These are phyloP conservation scores for Machaerirhynchus nigripectus DNA, from an alignment of 2,113 vertebrate species.

Conservation along the genomic window DNA sequence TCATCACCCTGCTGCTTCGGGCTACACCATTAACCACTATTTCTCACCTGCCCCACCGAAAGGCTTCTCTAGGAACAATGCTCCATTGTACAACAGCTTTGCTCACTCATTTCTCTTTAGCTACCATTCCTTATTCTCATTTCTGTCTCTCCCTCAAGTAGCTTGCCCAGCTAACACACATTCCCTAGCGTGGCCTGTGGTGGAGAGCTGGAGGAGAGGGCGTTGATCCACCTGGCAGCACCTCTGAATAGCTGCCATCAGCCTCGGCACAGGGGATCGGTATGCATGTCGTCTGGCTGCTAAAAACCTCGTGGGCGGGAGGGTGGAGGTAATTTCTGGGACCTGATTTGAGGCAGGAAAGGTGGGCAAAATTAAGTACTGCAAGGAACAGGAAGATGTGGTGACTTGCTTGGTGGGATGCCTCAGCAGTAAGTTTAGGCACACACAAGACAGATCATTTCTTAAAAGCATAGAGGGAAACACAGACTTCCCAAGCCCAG, in stretches of 20 bases:
- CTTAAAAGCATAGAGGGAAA: neutral
- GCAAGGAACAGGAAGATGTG: neutral
- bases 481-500: neutral
- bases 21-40: neutral
- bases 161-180: neutral
- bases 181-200: neutral
- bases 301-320: neutral
- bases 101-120: neutral
- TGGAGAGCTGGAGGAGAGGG: neutral
- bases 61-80: neutral
- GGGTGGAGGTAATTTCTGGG: constrained; percentile 24
- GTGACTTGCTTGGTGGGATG: neutral
- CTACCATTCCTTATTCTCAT: neutral
- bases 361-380: neutral
- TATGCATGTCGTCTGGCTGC: rapidly evolving
- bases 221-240: neutral
- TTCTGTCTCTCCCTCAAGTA: neutral
- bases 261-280: neutral
- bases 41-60: neutral
- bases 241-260: neutral
- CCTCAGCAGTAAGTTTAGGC: neutral
- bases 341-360: neutral
- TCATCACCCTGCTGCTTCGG: neutral
- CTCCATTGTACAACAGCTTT: neutral
- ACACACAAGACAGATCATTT: neutral